A percentile compares a stretch with the other conserved stretches of the same genome.
Conservation (phyloP, 2,797 vertebrate species). For the Petrocephalus sullivani region DNA sequence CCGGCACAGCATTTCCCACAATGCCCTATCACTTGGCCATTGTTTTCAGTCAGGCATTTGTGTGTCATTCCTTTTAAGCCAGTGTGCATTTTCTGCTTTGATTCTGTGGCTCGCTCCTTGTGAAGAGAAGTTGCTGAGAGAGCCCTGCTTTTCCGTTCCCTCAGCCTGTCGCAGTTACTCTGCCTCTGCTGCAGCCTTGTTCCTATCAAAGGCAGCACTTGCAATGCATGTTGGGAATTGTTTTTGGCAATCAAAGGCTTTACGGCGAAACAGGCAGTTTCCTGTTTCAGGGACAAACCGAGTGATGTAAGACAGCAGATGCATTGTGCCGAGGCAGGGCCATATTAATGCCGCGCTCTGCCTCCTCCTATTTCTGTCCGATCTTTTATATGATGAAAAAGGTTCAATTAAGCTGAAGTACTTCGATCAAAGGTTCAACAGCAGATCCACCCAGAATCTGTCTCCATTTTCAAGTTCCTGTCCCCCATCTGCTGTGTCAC, state of each 20-base stretch:
- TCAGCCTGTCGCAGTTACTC: neutral
- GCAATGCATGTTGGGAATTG: constrained; percentile 12
- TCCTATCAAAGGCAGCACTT: constrained; percentile 12
- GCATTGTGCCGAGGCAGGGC: neutral
- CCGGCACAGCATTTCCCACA: neutral
- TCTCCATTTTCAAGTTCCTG: neutral
- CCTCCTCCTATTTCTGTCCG: neutral
- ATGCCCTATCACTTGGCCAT: neutral
- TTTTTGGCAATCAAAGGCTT: neutral
- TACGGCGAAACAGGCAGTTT: neutral
- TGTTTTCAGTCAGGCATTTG: neutral
- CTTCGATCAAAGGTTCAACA: neutral
- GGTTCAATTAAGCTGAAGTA: neutral
- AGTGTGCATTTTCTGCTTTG: neutral
- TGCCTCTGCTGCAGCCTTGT: neutral
- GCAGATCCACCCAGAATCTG: neutral
- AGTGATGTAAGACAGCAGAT: neutral
- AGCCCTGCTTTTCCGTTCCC: neutral
- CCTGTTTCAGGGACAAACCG: neutral
- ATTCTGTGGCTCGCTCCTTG: neutral
- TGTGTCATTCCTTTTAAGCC: neutral
- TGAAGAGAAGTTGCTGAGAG: neutral
- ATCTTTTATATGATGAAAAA: neutral
- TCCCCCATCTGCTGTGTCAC: neutral
- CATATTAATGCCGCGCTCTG: neutral